Conservation (phyloP, 2,888 invertebrate species). For the Leucozona laternaria region DNA sequence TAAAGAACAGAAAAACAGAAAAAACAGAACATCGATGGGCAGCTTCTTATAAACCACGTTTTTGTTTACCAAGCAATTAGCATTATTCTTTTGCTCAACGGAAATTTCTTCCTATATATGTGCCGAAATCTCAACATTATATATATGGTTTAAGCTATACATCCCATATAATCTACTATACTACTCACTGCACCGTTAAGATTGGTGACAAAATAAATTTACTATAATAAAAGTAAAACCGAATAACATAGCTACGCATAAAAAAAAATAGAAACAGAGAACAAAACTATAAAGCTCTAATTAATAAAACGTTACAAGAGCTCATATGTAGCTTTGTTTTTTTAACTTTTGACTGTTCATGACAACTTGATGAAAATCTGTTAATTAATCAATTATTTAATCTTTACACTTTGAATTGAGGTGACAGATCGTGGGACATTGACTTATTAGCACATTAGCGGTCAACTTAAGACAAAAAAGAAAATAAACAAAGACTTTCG, state of each 20-base stretch:
- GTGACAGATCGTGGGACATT: slow-evolving; percentile 65
- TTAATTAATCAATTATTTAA: slow-evolving; percentile 65
- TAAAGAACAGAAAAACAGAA: slow-evolving; percentile 10
- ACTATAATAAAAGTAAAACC: slow-evolving; percentile 55
- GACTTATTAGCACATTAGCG: slow-evolving; percentile 64
- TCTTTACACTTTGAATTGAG: slow-evolving; percentile 44
- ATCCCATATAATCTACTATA: not conserved
- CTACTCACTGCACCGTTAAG: slow-evolving; percentile 50
- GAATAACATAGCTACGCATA: not conserved
- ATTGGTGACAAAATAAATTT: slow-evolving; percentile 11
- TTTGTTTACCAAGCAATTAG: slow-evolving; percentile 45
- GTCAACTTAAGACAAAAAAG: slow-evolving; percentile 49
- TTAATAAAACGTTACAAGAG: slow-evolving; percentile 26
- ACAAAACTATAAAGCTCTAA: not conserved
- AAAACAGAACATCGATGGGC: slow-evolving; percentile 10
- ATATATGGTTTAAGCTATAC: too few relatives aligned
- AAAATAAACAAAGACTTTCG: slow-evolving; percentile 23
- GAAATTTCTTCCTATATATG: not conserved
- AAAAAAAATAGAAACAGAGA: not conserved
- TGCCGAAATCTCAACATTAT: not conserved
- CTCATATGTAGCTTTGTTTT: not conserved
- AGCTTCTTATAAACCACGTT: not conserved
- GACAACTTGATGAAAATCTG: slow-evolving; percentile 41
- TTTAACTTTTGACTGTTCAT: slow-evolving; percentile 17
- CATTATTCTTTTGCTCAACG: not conserved